Conservation (phyloP, 1,140 invertebrate genomes). For the Temnothorax nylanderi region DNA sequence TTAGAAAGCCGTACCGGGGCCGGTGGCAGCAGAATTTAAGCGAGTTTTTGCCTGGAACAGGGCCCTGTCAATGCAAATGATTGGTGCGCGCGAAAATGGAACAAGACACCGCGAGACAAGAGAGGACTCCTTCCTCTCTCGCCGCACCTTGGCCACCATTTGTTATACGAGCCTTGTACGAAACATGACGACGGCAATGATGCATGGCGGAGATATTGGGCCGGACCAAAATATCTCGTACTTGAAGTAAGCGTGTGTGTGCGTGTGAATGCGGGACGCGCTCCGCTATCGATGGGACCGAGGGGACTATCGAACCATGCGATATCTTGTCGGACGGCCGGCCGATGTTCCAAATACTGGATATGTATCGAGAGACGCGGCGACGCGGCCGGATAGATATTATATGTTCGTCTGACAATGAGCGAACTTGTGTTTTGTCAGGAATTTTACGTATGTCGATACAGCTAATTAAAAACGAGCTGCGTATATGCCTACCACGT, state of each 20-base stretch:
- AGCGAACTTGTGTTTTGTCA: constrained; percentile 40
- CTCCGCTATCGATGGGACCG: constrained; percentile 52
- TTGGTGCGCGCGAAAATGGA: constrained; percentile 81
- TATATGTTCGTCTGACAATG: constrained; percentile 10
- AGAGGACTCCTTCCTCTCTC: constrained; percentile 62
- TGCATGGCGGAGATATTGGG: constrained; percentile 75
- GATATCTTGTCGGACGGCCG: constrained; percentile 65
- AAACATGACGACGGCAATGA: constrained; percentile 77
- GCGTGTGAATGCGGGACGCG: constrained; percentile 10
- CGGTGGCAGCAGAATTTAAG: constrained; percentile 79
- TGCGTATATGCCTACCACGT: background rate
- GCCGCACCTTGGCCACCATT: constrained; percentile 74
- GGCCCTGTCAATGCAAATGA: constrained; percentile 81
- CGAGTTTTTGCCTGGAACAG: constrained; percentile 78
- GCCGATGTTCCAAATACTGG: constrained; percentile 44
- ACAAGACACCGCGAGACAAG: constrained; percentile 77
- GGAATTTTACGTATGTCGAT: constrained; percentile 44
- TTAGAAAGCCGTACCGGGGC: constrained; percentile 64
- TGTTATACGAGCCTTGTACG: constrained; percentile 76
- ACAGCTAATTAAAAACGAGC: constrained; percentile 10
- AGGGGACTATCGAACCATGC: constrained; percentile 65
- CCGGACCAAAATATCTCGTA: constrained; percentile 70
- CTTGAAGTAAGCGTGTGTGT: constrained; percentile 28
- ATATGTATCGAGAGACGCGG: constrained; percentile 29
- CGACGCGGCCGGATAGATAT: constrained; percentile 7